Conservation (phyloP, 2,888 invertebrate genomes). For the Ormyrus thymus region DNA sequence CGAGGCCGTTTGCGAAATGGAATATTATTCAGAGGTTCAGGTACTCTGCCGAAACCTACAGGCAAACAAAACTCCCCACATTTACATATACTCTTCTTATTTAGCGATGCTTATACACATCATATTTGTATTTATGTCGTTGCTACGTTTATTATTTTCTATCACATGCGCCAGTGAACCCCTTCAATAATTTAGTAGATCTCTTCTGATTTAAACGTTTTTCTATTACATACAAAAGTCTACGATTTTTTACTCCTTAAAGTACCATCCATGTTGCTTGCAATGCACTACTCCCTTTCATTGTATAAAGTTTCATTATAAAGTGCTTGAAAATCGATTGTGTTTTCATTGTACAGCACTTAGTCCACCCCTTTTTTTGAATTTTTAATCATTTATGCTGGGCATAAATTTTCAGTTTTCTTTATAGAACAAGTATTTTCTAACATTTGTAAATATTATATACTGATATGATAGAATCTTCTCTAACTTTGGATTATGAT, state of each 20-base stretch:
- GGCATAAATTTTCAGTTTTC: not conserved
- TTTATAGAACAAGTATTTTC: too few species aligned
- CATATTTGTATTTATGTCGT: constrained; percentile 35
- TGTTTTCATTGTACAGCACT: constrained; percentile 14
- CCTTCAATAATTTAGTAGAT: constrained; percentile 31
- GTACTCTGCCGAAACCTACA: constrained; percentile 72
- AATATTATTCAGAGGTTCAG: constrained; percentile 74
- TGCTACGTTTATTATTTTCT: constrained; percentile 46
- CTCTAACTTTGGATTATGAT: too few species aligned
- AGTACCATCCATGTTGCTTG: constrained; percentile 19
- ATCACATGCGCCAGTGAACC: constrained; percentile 32
- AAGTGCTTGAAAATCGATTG: constrained; percentile 26
- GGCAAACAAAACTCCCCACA: constrained; percentile 59
- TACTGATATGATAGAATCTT: too few species aligned
- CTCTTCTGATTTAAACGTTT: constrained; percentile 22
- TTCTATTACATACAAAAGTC: not conserved
- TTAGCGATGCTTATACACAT: constrained; percentile 61
- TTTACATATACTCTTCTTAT: constrained; percentile 60
- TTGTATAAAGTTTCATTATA: constrained; percentile 7
- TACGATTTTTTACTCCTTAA: constrained; percentile 28
- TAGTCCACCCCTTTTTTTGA: not conserved
- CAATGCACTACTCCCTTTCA: constrained; percentile 31
- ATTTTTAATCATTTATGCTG: not conserved
- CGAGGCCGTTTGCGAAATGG: constrained; percentile 74
- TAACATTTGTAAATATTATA: too few species aligned